Conservation (phyloP, 2,113 vertebrate genomes). For the Narcine bancroftii region DNA sequence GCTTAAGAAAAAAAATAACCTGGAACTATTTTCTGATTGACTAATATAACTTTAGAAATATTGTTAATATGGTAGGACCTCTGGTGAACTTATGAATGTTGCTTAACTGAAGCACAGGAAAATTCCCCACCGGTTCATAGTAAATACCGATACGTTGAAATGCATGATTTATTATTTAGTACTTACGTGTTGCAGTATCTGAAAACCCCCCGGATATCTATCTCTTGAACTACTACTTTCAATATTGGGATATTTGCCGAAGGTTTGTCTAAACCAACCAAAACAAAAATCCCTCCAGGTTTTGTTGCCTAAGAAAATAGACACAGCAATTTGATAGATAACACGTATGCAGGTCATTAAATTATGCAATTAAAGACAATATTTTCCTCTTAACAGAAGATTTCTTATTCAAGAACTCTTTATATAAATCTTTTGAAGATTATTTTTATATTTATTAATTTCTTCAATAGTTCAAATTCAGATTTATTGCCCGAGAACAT, state of each 20-base stretch:
- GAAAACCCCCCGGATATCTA: conserved; percentile 35
- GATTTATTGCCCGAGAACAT: too few relatives aligned
- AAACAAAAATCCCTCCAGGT: conserved; percentile 9
- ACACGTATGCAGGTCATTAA: background rate
- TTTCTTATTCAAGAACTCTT: background rate
- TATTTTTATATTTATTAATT: background rate
- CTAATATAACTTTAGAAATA: too few relatives aligned
- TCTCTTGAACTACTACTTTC: background rate
- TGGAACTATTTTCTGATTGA: background rate
- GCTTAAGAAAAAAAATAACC: background rate
- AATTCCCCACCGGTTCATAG: background rate
- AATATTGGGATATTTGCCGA: conserved; percentile 18
- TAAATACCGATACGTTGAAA: background rate
- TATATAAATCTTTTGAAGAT: background rate
- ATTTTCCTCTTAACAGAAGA: background rate
- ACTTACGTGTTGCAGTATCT: conserved; percentile 39
- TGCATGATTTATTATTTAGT: background rate
- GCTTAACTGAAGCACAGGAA: background rate
- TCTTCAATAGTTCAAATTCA: too few relatives aligned
- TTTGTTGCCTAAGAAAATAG: conserved; percentile 20
- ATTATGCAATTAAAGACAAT: background rate
- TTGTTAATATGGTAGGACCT: background rate
- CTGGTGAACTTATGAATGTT: background rate
- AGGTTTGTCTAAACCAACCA: conserved; percentile 16
- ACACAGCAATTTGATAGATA: background rate